These are phyloP conservation scores for Oryzias javanicus DNA, from an alignment of 2,113 vertebrate genomes.

Conservation along the genomic window DNA sequence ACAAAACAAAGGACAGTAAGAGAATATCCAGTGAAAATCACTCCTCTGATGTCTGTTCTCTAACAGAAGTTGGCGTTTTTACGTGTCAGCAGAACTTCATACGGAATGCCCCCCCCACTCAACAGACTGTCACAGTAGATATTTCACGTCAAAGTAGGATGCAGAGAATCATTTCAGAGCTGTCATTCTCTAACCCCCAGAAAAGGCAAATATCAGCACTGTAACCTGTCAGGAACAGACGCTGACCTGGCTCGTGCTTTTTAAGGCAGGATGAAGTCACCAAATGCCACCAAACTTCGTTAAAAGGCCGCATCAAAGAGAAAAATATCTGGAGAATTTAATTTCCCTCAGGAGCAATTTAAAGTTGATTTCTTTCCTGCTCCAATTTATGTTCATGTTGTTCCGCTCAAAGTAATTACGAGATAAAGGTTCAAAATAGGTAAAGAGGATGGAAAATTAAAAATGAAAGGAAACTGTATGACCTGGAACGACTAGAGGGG, in stretches of 20 bases:
- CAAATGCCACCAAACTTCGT: constrained; percentile 3
- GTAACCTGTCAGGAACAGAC: constrained; percentile 37
- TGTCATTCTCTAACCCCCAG: constrained; percentile 58
- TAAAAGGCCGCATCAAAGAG: constrained; percentile 5
- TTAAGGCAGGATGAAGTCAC: constrained; percentile 16
- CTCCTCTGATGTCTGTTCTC: constrained; percentile 54
- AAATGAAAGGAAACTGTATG: background rate
- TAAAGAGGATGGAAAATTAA: background rate
- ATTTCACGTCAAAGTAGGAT: constrained; percentile 62
- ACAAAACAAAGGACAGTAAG: constrained; percentile 16
- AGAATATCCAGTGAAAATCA: constrained; percentile 29
- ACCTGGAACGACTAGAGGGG: background rate
- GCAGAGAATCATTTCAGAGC: constrained; percentile 39
- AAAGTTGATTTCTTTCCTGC: constrained; percentile 4
- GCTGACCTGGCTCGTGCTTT: constrained; percentile 21
- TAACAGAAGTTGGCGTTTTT: constrained; percentile 54
- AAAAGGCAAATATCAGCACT: constrained; percentile 65
- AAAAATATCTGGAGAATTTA: constrained; percentile 6
- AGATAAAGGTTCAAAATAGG: background rate
- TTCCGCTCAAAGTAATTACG: background rate
- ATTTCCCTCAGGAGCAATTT: constrained; percentile 13
- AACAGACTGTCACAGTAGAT: constrained; percentile 62
- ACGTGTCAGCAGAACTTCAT: constrained; percentile 66
- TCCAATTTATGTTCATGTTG: background rate
- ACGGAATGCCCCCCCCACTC: constrained; percentile 53